Percentiles rank a stretch among this genome's conserved stretches.
phyloP scores from a whole-genome alignment of 2,888 invertebrate species.

The Biston stratarius region DNA sequence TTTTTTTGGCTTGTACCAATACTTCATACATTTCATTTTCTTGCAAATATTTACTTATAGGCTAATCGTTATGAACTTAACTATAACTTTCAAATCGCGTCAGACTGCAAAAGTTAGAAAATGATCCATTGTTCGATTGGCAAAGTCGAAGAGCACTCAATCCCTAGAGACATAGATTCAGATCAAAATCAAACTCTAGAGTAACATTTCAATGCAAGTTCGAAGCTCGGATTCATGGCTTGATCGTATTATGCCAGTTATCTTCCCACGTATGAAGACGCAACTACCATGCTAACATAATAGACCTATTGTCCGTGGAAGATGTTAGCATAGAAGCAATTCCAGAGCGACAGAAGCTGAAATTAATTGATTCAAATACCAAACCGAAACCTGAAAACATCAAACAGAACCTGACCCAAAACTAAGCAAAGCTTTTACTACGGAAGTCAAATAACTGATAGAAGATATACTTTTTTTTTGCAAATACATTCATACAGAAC shows the following conservation, averaged over 20 bases:
- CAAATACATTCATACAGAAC: too few relatives aligned
- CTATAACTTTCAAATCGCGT: constrained; percentile 17
- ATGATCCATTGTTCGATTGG: constrained; percentile 52
- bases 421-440: constrained; percentile 48
- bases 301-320: constrained; percentile 71
- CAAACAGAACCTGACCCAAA: constrained; percentile 42
- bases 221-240: constrained; percentile 61
- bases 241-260: constrained; percentile 64
- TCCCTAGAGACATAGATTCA: constrained; percentile 58
- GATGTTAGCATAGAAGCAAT: constrained; percentile 70
- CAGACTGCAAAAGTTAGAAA: constrained; percentile 43
- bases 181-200: constrained; percentile 65
- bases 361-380: constrained; percentile 61
- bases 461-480: too few relatives aligned
- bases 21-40: too few relatives aligned
- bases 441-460: constrained; percentile 32
- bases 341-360: constrained; percentile 57
- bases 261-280: constrained; percentile 62
- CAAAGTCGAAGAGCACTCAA: constrained; percentile 61
- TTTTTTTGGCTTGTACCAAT: too few relatives aligned
- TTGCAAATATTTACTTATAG: background rate
- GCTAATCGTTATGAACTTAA: background rate
- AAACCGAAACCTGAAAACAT: constrained; percentile 8
- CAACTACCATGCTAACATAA: constrained; percentile 65
- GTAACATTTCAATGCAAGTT: constrained; percentile 71